These are phyloP conservation scores for Siniperca undulata DNA, from an alignment of 2,797 vertebrate species.

Conservation along the genomic window DNA sequence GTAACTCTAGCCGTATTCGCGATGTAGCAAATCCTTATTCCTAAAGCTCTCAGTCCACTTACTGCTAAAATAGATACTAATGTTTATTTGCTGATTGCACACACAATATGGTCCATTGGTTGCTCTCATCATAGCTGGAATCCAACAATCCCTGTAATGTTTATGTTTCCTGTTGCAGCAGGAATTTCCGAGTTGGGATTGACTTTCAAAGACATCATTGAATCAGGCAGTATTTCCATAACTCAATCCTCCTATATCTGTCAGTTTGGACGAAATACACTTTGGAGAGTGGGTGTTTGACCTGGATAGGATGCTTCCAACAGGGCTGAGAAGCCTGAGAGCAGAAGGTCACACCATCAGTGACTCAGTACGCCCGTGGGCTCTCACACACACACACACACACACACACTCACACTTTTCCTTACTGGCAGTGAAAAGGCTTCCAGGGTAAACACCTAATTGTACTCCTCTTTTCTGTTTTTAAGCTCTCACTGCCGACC, in stretches of 20 bases:
- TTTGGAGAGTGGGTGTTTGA: constrained; percentile 69
- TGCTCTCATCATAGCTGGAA: constrained; percentile 25
- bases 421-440: constrained; percentile 66
- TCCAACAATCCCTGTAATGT: constrained; percentile 14
- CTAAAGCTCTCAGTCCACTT: neutral
- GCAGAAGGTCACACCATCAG: constrained; percentile 81
- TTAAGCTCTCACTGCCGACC: constrained; percentile 69
- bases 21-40: constrained; percentile 6
- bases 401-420: constrained; percentile 27
- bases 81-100: constrained; percentile 33
- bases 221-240: constrained; percentile 40
- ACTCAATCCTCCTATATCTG: constrained; percentile 28
- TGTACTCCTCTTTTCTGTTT: constrained; percentile 69
- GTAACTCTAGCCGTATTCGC: neutral
- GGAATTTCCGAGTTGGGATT: neutral
- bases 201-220: constrained; percentile 15
- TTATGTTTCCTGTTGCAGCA: constrained; percentile 31
- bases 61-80: constrained; percentile 26
- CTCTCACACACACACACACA: constrained; percentile 25
- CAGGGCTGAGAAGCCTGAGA: constrained; percentile 65
- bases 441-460: constrained; percentile 79
- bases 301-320: constrained; percentile 67
- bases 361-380: constrained; percentile 67
- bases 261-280: constrained; percentile 29
- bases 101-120: constrained; percentile 13